Conservation (phyloP, 2,113 vertebrate species). For the Brachyhypopomus occidentalis region DNA sequence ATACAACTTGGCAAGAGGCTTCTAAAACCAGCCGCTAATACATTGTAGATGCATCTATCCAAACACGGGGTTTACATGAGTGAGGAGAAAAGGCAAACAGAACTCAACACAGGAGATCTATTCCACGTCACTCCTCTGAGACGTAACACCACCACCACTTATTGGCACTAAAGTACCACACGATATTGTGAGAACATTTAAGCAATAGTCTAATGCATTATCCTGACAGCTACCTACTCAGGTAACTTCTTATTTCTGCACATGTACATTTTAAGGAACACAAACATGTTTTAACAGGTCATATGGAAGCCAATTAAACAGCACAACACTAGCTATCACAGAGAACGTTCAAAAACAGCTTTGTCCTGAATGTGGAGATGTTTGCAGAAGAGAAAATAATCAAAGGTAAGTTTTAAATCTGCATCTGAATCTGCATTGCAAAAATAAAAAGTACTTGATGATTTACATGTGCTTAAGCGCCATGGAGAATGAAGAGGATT, state of each 20-base stretch:
- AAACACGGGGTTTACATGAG: background rate
- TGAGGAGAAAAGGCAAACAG: background rate
- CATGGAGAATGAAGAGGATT: slow-evolving; percentile 60
- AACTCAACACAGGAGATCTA: background rate
- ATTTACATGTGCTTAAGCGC: slow-evolving; percentile 63
- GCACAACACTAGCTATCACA: slow-evolving; percentile 66
- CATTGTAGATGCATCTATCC: background rate
- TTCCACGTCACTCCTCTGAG: background rate
- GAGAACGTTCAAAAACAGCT: slow-evolving; percentile 68
- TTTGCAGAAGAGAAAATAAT: slow-evolving; percentile 59
- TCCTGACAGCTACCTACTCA: slow-evolving; percentile 75
- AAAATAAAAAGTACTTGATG: slow-evolving; percentile 19
- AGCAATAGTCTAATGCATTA: slow-evolving; percentile 75
- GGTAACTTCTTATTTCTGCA: slow-evolving; percentile 67
- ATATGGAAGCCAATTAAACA: slow-evolving; percentile 73
- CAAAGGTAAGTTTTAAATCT: slow-evolving; percentile 69
- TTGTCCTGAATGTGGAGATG: slow-evolving; percentile 66
- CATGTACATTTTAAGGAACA: slow-evolving; percentile 68
- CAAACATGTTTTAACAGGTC: slow-evolving; percentile 72
- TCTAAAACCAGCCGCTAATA: background rate
- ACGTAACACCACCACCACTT: slow-evolving; percentile 39
- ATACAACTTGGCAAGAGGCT: background rate
- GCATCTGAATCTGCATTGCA: slow-evolving; percentile 69
- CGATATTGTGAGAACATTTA: slow-evolving; percentile 72
- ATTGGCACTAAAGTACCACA: slow-evolving; percentile 63